Base-by-base conservation (phyloP, 2,888 invertebrate genomes). In the Eudemis profundana region DNA sequence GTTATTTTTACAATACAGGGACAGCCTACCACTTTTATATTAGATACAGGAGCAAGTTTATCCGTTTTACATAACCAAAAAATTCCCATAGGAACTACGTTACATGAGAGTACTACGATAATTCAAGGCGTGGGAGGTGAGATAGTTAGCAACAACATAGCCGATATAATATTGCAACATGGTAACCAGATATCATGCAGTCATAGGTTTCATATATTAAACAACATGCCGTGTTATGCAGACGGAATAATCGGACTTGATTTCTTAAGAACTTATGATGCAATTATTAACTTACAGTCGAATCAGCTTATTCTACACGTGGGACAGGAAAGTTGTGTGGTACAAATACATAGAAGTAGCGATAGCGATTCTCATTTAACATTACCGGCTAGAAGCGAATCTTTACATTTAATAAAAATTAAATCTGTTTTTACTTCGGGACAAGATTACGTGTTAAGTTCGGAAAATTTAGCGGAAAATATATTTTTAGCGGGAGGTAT, bases 111-210 rank as follows among this genome's bases (percentile, higher is more conserved):
- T 4, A 12, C 3, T 10, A 51, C 51, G 2, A 36, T 51, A 51
- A 51, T 51, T 12, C 10, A 8, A 51, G 51, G 51, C 36, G 51
- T 51, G 36, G 51, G 51, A 4, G 51, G 51, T 19, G 12, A 17
- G n/a, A 51, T 33, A 15, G n/a, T 10, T 15, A 36, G 51, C 14
- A 50, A 17, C 14, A 14, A 50, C 8, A 14, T 50, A 10, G 50
- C 50, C 0, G 14, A 49, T 14, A 15, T 50, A n/a, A 14, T 14
- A 2, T 50, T 50, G 17, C 7, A 33, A 15, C 5, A 33, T 10
- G 17, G 33, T 33, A 50, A 50, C 12, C 7, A 1, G 12, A 50
- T 50, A 40, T n/a, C n/a, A n/a, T n/a, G n/a, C n/a, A n/a, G n/a
- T n/a, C n/a, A n/a, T n/a, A n/a, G n/a, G n/a, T n/a, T n/a, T n/a